Evolutionary conservation across 2,888 invertebrate genomes (phyloP).

Genomic region (Orgyia antiqua): DNA sequence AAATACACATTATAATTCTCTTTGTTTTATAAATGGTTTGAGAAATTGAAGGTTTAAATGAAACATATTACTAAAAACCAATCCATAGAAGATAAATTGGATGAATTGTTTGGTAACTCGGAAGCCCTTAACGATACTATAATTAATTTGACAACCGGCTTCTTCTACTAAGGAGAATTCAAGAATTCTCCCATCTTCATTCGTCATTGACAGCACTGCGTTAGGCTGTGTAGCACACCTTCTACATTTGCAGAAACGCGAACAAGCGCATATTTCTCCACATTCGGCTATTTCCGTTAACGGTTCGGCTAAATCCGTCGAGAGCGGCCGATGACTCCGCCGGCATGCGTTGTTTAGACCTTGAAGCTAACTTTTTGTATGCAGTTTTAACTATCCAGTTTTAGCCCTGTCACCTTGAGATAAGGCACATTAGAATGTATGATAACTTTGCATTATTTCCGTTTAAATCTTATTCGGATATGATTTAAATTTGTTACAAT

Average conservation of each 20-base stretch:
- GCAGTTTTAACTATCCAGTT: slow-evolving; percentile 34
- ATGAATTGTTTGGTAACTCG: too few relatives aligned
- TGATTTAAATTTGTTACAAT: slow-evolving; percentile 19
- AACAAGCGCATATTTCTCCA: slow-evolving; percentile 55
- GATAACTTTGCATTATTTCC: slow-evolving; percentile 15
- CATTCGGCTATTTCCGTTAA: slow-evolving; percentile 69
- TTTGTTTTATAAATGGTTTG: too few relatives aligned
- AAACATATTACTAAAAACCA: too few relatives aligned
- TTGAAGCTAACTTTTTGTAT: slow-evolving; percentile 45
- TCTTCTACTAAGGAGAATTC: too few relatives aligned
- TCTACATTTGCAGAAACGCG: slow-evolving; percentile 57
- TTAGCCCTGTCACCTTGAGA: slow-evolving; percentile 29
- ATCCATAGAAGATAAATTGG: too few relatives aligned
- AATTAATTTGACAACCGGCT: too few relatives aligned
- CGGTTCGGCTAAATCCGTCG: slow-evolving; percentile 67
- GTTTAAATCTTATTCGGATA: slow-evolving; percentile 19
- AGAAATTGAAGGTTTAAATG: too few relatives aligned
- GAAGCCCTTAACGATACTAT: too few relatives aligned
- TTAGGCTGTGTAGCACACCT: slow-evolving; percentile 24
- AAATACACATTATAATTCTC: too few relatives aligned
- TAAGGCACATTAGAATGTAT: slow-evolving; percentile 15
- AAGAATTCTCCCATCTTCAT: slow-evolving; percentile 17
- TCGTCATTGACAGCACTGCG: slow-evolving; percentile 45
- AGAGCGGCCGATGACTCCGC: slow-evolving; percentile 69
- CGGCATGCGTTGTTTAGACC: slow-evolving; percentile 61